Evolutionary conservation across 2,888 invertebrate genomes (phyloP).

Genomic region (Nemurella pictetii): DNA sequence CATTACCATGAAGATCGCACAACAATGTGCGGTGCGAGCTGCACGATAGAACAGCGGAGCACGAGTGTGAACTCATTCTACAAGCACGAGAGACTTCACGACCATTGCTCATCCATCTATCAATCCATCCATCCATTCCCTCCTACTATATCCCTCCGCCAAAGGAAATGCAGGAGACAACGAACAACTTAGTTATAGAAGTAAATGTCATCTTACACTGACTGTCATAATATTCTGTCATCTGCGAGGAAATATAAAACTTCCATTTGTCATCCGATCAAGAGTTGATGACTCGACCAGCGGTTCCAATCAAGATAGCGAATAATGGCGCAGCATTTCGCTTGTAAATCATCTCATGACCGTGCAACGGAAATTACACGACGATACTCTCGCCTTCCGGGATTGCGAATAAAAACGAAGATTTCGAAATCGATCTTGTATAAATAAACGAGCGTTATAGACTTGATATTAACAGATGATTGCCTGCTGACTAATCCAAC

Average conservation of each 20-base stretch:
- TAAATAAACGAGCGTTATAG: not conserved
- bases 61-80: not conserved
- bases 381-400: not conserved
- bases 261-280: not conserved
- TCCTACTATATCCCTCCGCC: too few relatives aligned
- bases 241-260: not conserved
- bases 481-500: too few relatives aligned
- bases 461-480: too few relatives aligned
- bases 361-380: not conserved
- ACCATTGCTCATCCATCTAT: not conserved
- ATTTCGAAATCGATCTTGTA: not conserved
- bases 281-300: not conserved
- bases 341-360: not conserved
- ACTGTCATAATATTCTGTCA: not conserved
- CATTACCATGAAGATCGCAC: slow-evolving; percentile 2
- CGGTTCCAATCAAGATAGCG: not conserved
- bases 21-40: not conserved
- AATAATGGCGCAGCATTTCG: not conserved
- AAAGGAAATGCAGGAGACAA: too few relatives aligned
- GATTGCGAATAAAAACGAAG: not conserved
- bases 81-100: not conserved
- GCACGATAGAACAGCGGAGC: not conserved
- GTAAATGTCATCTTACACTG: not conserved
- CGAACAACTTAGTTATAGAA: not conserved
- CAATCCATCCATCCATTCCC: not conserved